phyloP scores from a whole-genome alignment of 2,797 vertebrate species.

The Atherinosoma microstoma region DNA sequence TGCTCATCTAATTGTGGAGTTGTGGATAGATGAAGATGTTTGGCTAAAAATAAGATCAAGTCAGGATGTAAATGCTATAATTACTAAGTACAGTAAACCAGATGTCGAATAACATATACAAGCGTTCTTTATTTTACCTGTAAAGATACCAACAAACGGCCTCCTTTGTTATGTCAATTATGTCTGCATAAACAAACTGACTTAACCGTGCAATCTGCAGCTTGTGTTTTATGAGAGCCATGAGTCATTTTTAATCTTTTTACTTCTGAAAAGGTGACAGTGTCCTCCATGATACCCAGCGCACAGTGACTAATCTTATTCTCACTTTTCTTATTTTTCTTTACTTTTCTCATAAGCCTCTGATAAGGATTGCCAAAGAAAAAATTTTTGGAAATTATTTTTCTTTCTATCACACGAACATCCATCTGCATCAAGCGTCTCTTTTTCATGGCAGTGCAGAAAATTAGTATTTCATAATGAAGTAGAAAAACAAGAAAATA shows the following conservation, averaged over 20 bases:
- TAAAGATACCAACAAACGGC: not conserved
- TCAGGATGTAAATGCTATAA: constrained; percentile 47
- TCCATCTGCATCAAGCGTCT: constrained; percentile 46
- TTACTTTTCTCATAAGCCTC: constrained; percentile 12
- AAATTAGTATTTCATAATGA: constrained; percentile 50
- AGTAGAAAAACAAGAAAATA: constrained; percentile 38
- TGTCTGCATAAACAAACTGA: not conserved
- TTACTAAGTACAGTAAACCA: constrained; percentile 35
- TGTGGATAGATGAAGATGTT: constrained; percentile 33
- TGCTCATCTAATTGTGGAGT: constrained; percentile 52
- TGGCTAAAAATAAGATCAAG: constrained; percentile 51
- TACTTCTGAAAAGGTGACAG: constrained; percentile 32
- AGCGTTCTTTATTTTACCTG: constrained; percentile 1
- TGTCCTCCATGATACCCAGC: constrained; percentile 28
- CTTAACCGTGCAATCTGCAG: not conserved
- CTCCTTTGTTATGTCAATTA: not conserved
- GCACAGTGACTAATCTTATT: constrained; percentile 26
- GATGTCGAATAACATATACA: constrained; percentile 18
- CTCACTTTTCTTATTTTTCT: constrained; percentile 11
- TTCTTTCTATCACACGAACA: constrained; percentile 35
- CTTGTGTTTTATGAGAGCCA: not conserved
- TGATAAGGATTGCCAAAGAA: constrained; percentile 9
- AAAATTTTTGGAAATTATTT: constrained; percentile 40
- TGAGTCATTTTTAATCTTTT: constrained; percentile 18
- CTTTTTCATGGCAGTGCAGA: constrained; percentile 32